phyloP scores from a whole-genome alignment of 2,113 vertebrate genomes.

The Acrocephalus kingi region DNA sequence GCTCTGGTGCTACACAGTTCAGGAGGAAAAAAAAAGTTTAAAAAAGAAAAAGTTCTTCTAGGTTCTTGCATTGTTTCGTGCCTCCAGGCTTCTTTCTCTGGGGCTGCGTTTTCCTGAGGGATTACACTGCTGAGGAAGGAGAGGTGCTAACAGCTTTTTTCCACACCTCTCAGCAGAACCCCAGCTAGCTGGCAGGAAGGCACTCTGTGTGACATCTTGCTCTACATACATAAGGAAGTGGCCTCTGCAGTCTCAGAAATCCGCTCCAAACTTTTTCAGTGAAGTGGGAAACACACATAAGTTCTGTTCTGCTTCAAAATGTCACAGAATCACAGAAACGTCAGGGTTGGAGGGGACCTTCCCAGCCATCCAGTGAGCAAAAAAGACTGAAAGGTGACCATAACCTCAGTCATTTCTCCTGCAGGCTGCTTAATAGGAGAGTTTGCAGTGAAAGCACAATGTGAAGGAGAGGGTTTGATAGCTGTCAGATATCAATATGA shows the following conservation, averaged over 20 bases:
- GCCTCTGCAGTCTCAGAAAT: neutral
- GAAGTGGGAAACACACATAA: neutral
- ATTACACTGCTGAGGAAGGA: neutral
- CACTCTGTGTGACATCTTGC: neutral
- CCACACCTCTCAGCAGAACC: neutral
- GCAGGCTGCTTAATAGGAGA: neutral
- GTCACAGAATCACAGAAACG: neutral
- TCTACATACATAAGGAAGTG: neutral
- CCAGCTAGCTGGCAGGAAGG: neutral
- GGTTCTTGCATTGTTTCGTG: neutral
- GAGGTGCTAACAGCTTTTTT: neutral
- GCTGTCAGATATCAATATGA: neutral
- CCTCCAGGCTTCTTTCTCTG: neutral
- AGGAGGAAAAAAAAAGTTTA: neutral
- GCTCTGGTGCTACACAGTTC: neutral
- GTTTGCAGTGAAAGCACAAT: neutral
- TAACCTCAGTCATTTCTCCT: neutral
- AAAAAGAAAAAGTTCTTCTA: neutral
- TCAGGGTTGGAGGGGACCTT: neutral
- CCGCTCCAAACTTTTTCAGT: neutral
- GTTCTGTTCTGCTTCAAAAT: neutral
- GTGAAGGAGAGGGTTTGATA: neutral
- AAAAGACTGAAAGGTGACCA: neutral
- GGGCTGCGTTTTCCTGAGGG: neutral
- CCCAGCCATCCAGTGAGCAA: accelerated